Percentiles rank a stretch among this genome's conserved stretches.
Conservation (phyloP, 2,113 vertebrate species). For the Dryoscopus gambensis region DNA sequence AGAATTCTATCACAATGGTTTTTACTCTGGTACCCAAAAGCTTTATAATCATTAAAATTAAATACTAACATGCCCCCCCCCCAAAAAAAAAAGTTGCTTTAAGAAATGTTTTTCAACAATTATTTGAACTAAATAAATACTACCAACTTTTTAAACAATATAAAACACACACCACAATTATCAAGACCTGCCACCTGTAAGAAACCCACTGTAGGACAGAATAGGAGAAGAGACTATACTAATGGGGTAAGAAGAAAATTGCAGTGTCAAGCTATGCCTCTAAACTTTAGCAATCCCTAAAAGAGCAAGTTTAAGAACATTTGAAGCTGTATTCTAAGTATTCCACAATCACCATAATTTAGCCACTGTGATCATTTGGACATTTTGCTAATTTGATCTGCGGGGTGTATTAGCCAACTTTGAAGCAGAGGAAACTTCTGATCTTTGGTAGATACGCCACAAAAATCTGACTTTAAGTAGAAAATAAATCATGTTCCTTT, state of each 20-base stretch:
- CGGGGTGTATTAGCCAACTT: not conserved
- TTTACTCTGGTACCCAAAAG: not conserved
- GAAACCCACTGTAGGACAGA: not conserved
- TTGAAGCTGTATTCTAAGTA: not conserved
- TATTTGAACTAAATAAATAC: not conserved
- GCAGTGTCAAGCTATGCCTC: not conserved
- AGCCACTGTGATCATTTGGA: not conserved
- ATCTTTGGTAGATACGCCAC: not conserved
- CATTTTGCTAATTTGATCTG: not conserved
- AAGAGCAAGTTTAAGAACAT: not conserved
- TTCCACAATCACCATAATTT: not conserved
- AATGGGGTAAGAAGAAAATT: not conserved
- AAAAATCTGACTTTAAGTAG: not conserved
- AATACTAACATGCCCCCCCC: not conserved
- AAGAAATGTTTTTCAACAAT: not conserved
- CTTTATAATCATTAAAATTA: not conserved
- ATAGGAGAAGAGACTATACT: not conserved
- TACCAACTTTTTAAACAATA: not conserved
- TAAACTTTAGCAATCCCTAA: not conserved
- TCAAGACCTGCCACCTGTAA: not conserved
- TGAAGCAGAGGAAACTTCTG: not conserved
- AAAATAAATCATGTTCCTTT: not conserved
- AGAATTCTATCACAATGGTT: not conserved
- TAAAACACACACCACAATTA: not conserved
- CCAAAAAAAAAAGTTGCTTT: not conserved